These are phyloP conservation scores for Terrapene triunguis DNA, from an alignment of 2,113 vertebrate genomes.

Conservation along the genomic window DNA sequence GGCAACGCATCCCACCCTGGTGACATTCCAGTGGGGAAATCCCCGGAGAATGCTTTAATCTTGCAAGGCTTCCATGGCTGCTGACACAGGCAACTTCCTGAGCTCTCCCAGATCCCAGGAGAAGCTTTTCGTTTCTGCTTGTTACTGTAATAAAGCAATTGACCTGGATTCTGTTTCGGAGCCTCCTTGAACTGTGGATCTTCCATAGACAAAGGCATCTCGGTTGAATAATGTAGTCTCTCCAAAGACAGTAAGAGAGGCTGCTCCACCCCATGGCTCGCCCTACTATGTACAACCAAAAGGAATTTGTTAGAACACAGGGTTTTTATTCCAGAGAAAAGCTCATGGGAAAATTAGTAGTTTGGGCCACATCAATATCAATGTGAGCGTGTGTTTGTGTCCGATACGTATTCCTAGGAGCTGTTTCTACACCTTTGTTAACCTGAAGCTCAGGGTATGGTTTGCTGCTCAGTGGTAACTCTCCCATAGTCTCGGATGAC, in stretches of 20 bases:
- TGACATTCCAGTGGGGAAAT: not conserved
- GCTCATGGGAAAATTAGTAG: not conserved
- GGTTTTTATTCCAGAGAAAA: not conserved
- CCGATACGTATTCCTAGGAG: not conserved
- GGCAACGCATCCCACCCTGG: not conserved
- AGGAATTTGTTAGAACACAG: not conserved
- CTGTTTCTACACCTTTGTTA: not conserved
- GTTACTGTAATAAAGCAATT: not conserved
- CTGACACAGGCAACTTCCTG: not conserved
- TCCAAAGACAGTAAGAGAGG: not conserved
- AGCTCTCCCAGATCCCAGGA: not conserved
- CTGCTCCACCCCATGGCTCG: not conserved
- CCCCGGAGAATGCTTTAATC: not conserved
- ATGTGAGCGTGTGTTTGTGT: not conserved
- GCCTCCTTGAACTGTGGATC: not conserved
- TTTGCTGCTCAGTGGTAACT: not conserved
- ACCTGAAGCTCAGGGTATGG: not conserved
- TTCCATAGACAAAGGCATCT: not conserved
- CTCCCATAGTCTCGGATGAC: not conserved
- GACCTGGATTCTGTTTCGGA: not conserved
- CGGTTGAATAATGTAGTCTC: not conserved
- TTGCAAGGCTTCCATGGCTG: not conserved
- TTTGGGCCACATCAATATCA: not conserved
- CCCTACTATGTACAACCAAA: not conserved
- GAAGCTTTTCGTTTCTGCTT: not conserved